Conservation (phyloP, 2,888 invertebrate genomes). For the Volucella bombylans region DNA sequence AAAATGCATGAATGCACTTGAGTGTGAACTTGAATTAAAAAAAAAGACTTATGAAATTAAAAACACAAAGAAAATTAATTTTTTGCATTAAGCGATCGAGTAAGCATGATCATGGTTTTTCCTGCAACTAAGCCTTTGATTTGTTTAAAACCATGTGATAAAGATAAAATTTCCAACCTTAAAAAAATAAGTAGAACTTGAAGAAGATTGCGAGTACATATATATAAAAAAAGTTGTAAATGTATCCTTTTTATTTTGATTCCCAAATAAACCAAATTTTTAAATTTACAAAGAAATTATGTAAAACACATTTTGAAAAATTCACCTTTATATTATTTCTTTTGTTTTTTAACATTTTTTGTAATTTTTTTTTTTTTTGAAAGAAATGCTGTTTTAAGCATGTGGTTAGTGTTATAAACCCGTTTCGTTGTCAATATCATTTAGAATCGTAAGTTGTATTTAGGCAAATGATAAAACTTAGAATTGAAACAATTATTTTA, state of each 20-base stretch:
- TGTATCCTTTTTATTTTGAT: constrained; percentile 20
- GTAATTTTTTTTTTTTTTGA: constrained; percentile 13
- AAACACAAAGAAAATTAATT: constrained; percentile 26
- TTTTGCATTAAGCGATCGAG: constrained; percentile 51
- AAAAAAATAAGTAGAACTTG: constrained; percentile 22
- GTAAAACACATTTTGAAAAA: constrained; percentile 15
- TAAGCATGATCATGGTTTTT: constrained; percentile 40
- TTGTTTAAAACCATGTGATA: constrained; percentile 64
- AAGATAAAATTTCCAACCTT: constrained; percentile 11
- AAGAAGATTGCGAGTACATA: too few relatives aligned
- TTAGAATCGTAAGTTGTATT: constrained; percentile 33
- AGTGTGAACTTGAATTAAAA: constrained; percentile 50
- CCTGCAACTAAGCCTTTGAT: constrained; percentile 19
- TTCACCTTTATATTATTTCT: constrained; percentile 37
- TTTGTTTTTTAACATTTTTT: constrained; percentile 45
- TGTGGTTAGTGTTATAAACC: constrained; percentile 52
- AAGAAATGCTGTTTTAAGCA: constrained; percentile 74
- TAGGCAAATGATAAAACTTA: constrained; percentile 20
- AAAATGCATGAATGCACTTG: constrained; percentile 34
- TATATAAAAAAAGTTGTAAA: constrained; percentile 12
- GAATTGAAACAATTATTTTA: constrained; percentile 30
- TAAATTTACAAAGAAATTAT: constrained; percentile 14
- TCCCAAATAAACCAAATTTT: constrained; percentile 37
- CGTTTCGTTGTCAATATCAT: constrained; percentile 31
- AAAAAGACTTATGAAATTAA: constrained; percentile 62